These are phyloP conservation scores for Orthosia incerta DNA, from an alignment of 2,888 invertebrate species.

Conservation along the genomic window DNA sequence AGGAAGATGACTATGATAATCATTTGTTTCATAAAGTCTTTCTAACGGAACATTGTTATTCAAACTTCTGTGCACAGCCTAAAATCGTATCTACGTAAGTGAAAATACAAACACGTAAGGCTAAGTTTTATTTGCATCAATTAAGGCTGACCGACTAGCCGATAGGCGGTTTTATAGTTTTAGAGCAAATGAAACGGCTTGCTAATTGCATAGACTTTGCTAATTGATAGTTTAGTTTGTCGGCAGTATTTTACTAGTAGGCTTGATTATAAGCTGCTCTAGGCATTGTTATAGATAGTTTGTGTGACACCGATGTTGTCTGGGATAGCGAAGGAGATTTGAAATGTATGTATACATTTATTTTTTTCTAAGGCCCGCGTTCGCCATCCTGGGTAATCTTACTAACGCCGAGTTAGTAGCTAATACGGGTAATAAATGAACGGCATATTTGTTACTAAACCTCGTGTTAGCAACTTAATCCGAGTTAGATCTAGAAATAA, in stretches of 20 bases:
- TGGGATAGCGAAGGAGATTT: neutral
- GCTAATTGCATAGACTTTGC: slow-evolving; percentile 45
- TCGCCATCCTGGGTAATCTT: too few relatives aligned
- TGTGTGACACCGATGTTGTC: neutral
- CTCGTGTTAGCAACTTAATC: too few relatives aligned
- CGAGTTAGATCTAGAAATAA: too few relatives aligned
- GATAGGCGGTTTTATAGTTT: slow-evolving; percentile 59
- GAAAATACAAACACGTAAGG: neutral
- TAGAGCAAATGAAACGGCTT: slow-evolving; percentile 41
- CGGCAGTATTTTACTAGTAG: slow-evolving; percentile 29
- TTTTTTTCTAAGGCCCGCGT: too few relatives aligned
- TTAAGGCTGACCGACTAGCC: slow-evolving; percentile 39
- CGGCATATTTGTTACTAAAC: too few relatives aligned
- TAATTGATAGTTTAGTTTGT: slow-evolving; percentile 52
- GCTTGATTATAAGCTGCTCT: neutral
- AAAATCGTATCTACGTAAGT: neutral
- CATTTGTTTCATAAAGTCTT: too few relatives aligned
- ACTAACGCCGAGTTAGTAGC: too few relatives aligned
- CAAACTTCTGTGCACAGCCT: neutral
- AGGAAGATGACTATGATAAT: too few relatives aligned
- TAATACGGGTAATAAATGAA: too few relatives aligned
- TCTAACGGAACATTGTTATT: neutral
- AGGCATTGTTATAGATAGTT: neutral
- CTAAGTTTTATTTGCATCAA: slow-evolving; percentile 52
- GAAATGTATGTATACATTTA: neutral